Evolutionary conservation across 2,888 invertebrate species (phyloP), one percentile per base, ranked within the genome.

Genomic region (Branchipolynoe longqiensis): DNA sequence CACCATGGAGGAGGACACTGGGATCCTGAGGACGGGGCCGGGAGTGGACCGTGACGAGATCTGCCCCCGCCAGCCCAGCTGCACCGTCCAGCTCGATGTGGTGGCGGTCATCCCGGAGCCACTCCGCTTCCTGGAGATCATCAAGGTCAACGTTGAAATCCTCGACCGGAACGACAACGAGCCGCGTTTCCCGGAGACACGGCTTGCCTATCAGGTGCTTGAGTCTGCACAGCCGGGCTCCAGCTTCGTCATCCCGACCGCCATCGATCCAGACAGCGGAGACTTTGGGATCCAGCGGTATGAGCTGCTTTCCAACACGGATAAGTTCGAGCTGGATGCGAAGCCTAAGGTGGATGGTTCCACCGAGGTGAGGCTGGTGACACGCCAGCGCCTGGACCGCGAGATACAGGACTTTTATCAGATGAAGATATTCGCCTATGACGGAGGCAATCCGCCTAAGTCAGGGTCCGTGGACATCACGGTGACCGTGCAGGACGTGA

Each of bases 401-500:
- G 89, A 89, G 62, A 56, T 64, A 31, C 78, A 84, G 38, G 82
- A 85, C 48, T 14, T 25, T 6, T 89, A 89, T 69, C 41, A 73
- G 28, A 38, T 89, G 58, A 84, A 87, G 83, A 40, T 89, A 14
- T 73, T 85, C 6, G 89, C 88, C 14, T 69, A 73, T 0, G 89
- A 89, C 18, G 89, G 89, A 0, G 97, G 96, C 0, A 73, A 83
- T 58, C 88, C 89, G 0, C 69, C 87, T 2, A 83, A 85, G 22
- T 86, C 88, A 6, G 89, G 89, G 0, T 86, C 87, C 8, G 69
- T 89, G 18, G 82, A 88, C 12, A 74, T 89, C 22, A 74, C 54
- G n/a, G 59, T 89, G 54, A 56, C 69, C 14, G 87, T 89, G 36
- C 36, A 86, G 25, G 89, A 89, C 59, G 87, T 87, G 3, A 89